phyloP scores from a whole-genome alignment of 2,888 invertebrate species.

The Pterostichus madidus region DNA sequence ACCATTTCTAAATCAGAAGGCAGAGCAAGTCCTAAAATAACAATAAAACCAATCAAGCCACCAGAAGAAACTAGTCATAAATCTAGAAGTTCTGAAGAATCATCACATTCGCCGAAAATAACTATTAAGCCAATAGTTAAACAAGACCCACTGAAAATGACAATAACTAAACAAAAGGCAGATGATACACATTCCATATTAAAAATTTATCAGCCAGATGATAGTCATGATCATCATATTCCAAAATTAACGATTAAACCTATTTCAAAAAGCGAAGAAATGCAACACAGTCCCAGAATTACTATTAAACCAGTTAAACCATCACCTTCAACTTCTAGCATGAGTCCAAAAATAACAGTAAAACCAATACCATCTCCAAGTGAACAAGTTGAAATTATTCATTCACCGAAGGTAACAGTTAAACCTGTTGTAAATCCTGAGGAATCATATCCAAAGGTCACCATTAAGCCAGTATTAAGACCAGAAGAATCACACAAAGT shows the following conservation, averaged over 20 bases:
- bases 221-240: slow-evolving; percentile 64
- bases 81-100: slow-evolving; percentile 39
- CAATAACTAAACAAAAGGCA: slow-evolving; percentile 75
- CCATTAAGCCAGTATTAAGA: slow-evolving; percentile 78
- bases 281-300: slow-evolving; percentile 71
- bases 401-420: slow-evolving; percentile 71
- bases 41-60: slow-evolving; percentile 69
- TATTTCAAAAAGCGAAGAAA: slow-evolving; percentile 73
- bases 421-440: slow-evolving; percentile 69
- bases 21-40: slow-evolving; percentile 68
- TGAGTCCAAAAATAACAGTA: slow-evolving; percentile 76
- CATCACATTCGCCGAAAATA: slow-evolving; percentile 41
- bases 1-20: slow-evolving; percentile 69
- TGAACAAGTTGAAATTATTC: slow-evolving; percentile 70
- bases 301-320: slow-evolving; percentile 72
- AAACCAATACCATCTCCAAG: slow-evolving; percentile 76
- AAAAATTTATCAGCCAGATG: slow-evolving; percentile 68
- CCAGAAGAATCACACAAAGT: slow-evolving; percentile 70
- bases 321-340: slow-evolving; percentile 10
- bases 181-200: slow-evolving; percentile 71
- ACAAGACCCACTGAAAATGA: slow-evolving; percentile 73
- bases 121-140: slow-evolving; percentile 60
- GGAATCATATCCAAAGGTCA: slow-evolving; percentile 76
- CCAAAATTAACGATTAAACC: slow-evolving; percentile 79
- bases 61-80: slow-evolving; percentile 56